Evolutionary conservation across 2,888 invertebrate genomes (phyloP).

Genomic region (Chironomus tentans): DNA sequence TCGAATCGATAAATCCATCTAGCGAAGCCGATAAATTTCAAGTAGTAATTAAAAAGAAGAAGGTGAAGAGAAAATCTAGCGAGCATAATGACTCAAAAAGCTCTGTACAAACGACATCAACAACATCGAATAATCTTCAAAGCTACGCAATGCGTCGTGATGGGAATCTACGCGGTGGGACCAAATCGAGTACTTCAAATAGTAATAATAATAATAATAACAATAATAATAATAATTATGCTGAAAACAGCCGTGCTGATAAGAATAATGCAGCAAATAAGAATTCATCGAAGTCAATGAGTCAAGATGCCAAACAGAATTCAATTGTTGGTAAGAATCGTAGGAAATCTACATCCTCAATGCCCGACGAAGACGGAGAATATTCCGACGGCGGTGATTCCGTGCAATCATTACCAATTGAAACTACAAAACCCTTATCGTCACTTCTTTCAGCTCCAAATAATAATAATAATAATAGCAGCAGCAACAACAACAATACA

Average conservation of each 20-base stretch:
- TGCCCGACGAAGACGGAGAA: conserved; percentile 70
- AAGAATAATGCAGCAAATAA: not conserved
- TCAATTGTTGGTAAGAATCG: conserved; percentile 36
- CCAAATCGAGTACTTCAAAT: not conserved
- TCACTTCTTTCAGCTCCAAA: conserved; percentile 30
- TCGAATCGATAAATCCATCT: not conserved
- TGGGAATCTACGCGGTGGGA: not conserved
- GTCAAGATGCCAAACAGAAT: conserved; percentile 13
- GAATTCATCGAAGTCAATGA: not conserved
- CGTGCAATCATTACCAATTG: conserved; percentile 71
- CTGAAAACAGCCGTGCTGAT: not conserved
- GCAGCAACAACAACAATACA: not conserved
- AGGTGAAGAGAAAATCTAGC: conserved; percentile 52
- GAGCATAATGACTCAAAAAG: not conserved
- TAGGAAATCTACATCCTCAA: conserved; percentile 64
- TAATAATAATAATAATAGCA: not conserved
- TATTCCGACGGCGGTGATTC: conserved; percentile 73
- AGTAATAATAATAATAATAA: not conserved
- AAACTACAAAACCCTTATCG: conserved; percentile 34
- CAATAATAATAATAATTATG: not conserved
- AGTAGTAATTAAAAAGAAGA: conserved; percentile 74
- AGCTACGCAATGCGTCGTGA: conserved; percentile 16
- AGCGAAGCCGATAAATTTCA: conserved; percentile 63
- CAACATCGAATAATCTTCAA: conserved; percentile 11
- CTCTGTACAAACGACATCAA: not conserved